phyloP scores from a whole-genome alignment of 35 echinoderm and acorn worm species.

The Stichopus chloronotus region DNA sequence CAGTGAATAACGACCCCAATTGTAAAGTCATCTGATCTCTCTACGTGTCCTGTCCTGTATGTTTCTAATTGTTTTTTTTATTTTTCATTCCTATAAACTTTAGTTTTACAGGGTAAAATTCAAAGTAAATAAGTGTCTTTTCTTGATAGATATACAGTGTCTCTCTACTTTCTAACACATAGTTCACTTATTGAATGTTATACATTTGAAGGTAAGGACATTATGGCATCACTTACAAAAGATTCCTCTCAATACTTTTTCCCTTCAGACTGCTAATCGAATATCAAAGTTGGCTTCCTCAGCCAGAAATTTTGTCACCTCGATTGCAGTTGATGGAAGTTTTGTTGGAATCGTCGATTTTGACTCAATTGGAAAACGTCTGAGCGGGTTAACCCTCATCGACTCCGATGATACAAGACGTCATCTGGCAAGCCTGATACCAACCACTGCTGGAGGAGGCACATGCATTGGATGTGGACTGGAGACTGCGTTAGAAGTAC shows the following conservation, averaged over 20 bases:
- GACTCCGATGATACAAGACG: constrained; percentile 30
- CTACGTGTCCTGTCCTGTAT: no score
- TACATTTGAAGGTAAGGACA: no score
- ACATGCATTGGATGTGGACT: constrained; percentile 35
- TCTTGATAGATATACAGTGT: no score
- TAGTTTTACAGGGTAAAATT: no score
- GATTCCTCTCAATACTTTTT: neutral
- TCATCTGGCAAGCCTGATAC: neutral
- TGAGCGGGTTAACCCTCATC: constrained; percentile 12
- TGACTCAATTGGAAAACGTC: neutral
- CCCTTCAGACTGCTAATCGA: neutral
- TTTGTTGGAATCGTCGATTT: constrained; percentile 24
- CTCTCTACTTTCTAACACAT: no score
- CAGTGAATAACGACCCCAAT: no score
- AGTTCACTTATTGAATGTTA: no score
- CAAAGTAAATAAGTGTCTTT: no score
- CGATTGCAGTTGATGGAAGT: constrained; percentile 34
- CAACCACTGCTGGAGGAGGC: neutral
- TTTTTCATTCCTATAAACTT: no score
- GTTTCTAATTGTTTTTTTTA: no score
- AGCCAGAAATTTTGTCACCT: constrained; percentile 1
- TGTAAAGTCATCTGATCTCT: no score
- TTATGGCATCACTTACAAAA: no score
- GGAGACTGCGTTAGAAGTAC: neutral
- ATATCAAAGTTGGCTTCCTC: neutral